Base-by-base conservation (phyloP, 2,888 invertebrate species). In the Temnothorax unifasciatus region DNA sequence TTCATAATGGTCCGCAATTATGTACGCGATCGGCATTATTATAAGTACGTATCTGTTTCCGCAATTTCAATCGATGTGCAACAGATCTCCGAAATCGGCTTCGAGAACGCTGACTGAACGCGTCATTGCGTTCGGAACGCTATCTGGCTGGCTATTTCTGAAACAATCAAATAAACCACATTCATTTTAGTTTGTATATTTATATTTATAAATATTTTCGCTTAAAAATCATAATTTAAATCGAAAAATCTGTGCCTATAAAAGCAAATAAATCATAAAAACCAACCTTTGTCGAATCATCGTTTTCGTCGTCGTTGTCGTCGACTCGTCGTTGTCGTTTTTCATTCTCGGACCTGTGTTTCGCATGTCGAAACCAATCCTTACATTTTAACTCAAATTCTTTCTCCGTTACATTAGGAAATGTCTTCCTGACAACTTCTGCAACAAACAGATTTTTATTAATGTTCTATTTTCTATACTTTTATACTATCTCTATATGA, bases 41-140 rank as follows among this genome's bases (percentile, higher is more conserved):
- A 79, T 79, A 79, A 79, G 71, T 79, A 79, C 79, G 59, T 77
- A 59, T 79, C n/a, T 57, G 15, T 47, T 57, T 25, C n/a, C 69
- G 34, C 59, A 59, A 44, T 57, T 68, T 18, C 18, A 8, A 34
- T 38, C 13, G 64, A 18, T 15, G 29, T 64, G 54, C 77, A 52
- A 59, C 54, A 9, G 18, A 63, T 64, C 44, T 18, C 44, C 13
- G 54, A 47, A 25, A 71, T 76, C 71, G 21, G 3, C 25, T 25
- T 18, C 18, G 69, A 71, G 77, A 71, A 82, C 57, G 50, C 41
- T 44, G 25, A 18, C 3, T 29, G 29, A 29, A 29, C n/a, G 68
- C 50, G 44, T 44, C n/a, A 54, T 57, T 68, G 8, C 47, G 44
- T 38, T 54, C 44, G 41, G 57, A 34, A 50, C 73, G 73, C 29